A percentile compares a stretch with the other conserved stretches of the same genome.
Conservation (phyloP, 2,113 vertebrate genomes). For the Atlantisia rogersi region DNA sequence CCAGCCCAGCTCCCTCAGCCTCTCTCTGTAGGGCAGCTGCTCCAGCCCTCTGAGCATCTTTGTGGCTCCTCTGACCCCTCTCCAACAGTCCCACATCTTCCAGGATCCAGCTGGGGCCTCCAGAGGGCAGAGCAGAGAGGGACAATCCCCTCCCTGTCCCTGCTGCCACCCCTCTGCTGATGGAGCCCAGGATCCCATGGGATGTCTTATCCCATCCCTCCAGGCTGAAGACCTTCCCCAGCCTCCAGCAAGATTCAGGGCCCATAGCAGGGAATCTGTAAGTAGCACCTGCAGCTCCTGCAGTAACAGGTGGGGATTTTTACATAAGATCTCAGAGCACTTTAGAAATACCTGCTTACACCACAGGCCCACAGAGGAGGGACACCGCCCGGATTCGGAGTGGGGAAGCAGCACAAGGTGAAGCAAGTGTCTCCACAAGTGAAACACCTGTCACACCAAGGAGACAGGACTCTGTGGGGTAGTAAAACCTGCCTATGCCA, state of each 20-base stretch:
- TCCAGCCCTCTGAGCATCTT: too few species aligned
- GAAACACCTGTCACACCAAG: not conserved
- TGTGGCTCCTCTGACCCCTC: too few species aligned
- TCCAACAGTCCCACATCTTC: too few species aligned
- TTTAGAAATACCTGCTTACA: conserved; percentile 29
- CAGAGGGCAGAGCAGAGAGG: too few species aligned
- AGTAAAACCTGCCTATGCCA: not conserved
- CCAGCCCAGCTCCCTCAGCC: too few species aligned
- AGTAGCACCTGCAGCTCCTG: not conserved
- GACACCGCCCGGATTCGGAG: not conserved
- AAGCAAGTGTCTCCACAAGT: not conserved
- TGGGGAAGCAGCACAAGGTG: not conserved
- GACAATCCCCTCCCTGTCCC: too few species aligned
- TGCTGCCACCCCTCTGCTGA: too few species aligned
- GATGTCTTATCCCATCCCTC: not conserved
- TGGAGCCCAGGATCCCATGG: too few species aligned
- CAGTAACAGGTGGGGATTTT: not conserved
- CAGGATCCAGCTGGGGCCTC: too few species aligned
- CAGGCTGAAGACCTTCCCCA: not conserved
- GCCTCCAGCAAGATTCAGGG: not conserved
- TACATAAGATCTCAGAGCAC: not conserved
- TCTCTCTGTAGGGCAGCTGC: too few species aligned
- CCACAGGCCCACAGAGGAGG: not conserved
- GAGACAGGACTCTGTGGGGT: not conserved
- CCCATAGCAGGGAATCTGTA: not conserved